Percentiles rank a stretch among this genome's conserved stretches.
phyloP scores from a whole-genome alignment of 2,113 vertebrate species.

The Heloderma charlesbogerti region DNA sequence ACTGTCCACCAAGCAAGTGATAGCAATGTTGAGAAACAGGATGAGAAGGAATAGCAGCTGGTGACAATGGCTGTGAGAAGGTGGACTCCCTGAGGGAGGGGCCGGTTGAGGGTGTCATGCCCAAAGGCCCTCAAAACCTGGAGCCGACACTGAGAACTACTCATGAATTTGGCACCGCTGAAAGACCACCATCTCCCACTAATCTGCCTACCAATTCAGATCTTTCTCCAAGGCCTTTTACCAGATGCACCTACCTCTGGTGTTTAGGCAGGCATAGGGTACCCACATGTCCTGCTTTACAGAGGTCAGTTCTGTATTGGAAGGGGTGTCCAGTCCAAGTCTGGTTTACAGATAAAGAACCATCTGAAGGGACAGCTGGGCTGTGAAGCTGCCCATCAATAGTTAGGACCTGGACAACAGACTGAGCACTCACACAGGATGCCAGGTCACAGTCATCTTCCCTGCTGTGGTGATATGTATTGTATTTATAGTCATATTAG shows the following conservation, averaged over 20 bases:
- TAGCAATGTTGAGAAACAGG: too few relatives aligned
- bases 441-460: background rate
- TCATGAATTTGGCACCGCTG: background rate
- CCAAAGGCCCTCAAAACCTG: too few relatives aligned
- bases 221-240: background rate
- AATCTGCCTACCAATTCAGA: background rate
- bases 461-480: background rate
- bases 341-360: too few relatives aligned
- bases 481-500: background rate
- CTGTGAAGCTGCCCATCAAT: too few relatives aligned
- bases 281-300: background rate
- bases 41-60: too few relatives aligned
- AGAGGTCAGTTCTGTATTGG: background rate
- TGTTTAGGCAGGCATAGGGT: background rate
- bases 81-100: too few relatives aligned
- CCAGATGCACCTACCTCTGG: background rate
- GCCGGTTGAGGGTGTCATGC: too few relatives aligned
- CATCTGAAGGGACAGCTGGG: too few relatives aligned
- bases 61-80: too few relatives aligned
- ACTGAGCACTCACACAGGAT: background rate
- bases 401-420: background rate
- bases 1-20: too few relatives aligned
- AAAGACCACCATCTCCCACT: background rate
- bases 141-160: too few relatives aligned
- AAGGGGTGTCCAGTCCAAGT: background rate